Evolutionary conservation across 2,113 vertebrate genomes (phyloP).

Genomic region (Aldabrachelys gigantea): DNA sequence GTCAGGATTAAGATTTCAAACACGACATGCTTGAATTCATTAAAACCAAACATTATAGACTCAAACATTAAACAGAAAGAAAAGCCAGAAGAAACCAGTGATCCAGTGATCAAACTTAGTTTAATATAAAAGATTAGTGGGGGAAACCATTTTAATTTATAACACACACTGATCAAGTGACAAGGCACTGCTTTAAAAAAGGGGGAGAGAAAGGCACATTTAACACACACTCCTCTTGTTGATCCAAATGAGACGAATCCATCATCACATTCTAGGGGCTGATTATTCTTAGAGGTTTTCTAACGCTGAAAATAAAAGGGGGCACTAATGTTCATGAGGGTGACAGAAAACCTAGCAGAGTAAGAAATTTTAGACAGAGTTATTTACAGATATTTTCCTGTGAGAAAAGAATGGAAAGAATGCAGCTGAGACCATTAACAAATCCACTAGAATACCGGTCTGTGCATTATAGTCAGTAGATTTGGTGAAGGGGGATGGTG

Average conservation of each 20-base stretch:
- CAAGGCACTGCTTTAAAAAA: background rate
- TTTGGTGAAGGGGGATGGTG: background rate
- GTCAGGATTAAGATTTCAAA: background rate
- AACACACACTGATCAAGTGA: background rate
- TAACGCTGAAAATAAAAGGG: slow-evolving; percentile 9
- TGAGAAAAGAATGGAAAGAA: slow-evolving; percentile 86
- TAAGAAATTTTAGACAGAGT: slow-evolving; percentile 57
- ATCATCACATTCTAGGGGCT: background rate
- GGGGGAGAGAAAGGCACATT: background rate
- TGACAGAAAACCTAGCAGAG: slow-evolving; percentile 52
- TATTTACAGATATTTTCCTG: slow-evolving; percentile 80
- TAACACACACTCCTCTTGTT: background rate
- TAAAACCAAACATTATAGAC: background rate
- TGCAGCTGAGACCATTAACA: slow-evolving; percentile 71
- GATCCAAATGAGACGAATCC: slow-evolving; percentile 34
- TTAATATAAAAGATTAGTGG: background rate
- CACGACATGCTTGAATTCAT: background rate
- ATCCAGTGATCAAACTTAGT: background rate
- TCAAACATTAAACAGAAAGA: background rate
- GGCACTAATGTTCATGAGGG: slow-evolving; percentile 31
- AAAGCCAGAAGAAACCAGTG: background rate
- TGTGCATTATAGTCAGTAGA: slow-evolving; percentile 27
- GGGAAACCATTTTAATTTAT: background rate
- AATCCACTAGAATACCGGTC: slow-evolving; percentile 62
- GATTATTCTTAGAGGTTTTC: background rate